These are phyloP conservation scores for Calyptommatus sinebrachiatus DNA, from an alignment of 2,113 vertebrate species.

Conservation along the genomic window DNA sequence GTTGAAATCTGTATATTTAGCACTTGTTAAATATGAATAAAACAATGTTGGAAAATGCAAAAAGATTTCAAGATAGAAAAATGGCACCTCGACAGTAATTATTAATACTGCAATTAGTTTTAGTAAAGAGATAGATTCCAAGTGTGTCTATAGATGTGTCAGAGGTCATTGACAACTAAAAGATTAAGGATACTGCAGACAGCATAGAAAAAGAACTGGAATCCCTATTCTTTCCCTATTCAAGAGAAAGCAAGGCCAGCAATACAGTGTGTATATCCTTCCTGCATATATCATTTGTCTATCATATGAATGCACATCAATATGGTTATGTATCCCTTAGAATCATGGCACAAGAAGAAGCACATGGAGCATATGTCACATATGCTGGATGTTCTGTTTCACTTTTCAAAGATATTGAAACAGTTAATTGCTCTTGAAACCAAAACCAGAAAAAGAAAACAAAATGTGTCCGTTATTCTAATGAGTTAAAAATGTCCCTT, in stretches of 20 bases:
- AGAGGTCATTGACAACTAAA: not conserved
- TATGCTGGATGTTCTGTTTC: not conserved
- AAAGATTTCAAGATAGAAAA: fast-evolving
- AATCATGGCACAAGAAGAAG: no score
- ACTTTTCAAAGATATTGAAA: not conserved
- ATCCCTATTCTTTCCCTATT: no score
- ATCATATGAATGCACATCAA: no score
- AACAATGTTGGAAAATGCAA: not conserved
- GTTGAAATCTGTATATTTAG: not conserved
- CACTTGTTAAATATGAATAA: not conserved
- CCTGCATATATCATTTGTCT: no score
- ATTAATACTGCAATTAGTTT: slow-evolving; percentile 1
- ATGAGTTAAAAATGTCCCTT: not conserved
- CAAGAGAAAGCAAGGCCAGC: no score
- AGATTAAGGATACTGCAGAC: not conserved
- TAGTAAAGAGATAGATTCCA: not conserved
- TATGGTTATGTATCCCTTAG: no score
- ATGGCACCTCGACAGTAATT: not conserved
- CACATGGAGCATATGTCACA: no score
- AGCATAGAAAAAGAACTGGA: not conserved
- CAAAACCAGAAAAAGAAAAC: not conserved
- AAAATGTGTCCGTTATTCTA: not conserved
- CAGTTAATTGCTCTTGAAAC: not conserved
- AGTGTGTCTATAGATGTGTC: not conserved
- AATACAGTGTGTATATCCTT: no score